Conservation (phyloP, 1,140 invertebrate species). For the Augochlora pura region DNA sequence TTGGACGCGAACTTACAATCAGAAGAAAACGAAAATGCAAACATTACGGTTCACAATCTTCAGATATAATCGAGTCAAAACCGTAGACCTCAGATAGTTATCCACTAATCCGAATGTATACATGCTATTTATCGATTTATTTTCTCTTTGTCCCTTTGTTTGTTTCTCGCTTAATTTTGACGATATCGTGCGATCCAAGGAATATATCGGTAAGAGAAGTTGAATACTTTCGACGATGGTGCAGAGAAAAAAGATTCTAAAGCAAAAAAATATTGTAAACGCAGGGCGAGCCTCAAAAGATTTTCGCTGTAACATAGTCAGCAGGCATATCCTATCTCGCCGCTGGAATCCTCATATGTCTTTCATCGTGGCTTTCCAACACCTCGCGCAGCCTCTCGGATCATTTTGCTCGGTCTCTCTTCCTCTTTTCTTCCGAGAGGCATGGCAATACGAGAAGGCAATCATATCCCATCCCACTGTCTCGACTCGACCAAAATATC, state of each 20-base stretch:
- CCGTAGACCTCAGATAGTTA: no score
- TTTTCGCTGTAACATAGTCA: slow-evolving; percentile 52
- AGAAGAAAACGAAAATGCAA: no score
- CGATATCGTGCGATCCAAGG: background rate
- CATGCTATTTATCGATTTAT: no score
- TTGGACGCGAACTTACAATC: background rate
- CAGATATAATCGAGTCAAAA: no score
- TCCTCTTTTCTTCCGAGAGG: slow-evolving; percentile 40
- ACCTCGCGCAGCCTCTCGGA: slow-evolving; percentile 61
- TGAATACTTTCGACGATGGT: background rate
- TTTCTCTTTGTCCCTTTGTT: no score
- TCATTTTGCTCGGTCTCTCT: slow-evolving; percentile 53
- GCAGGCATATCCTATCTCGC: slow-evolving; percentile 75
- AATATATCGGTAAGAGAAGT: background rate
- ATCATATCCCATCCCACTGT: slow-evolving; percentile 56
- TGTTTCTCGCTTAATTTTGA: no score
- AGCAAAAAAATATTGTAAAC: background rate
- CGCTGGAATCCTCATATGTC: slow-evolving; percentile 79
- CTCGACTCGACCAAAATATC: slow-evolving; percentile 70
- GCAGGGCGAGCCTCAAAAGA: slow-evolving; percentile 28
- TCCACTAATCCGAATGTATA: no score
- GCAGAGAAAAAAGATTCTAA: background rate
- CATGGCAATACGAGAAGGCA: slow-evolving; percentile 52
- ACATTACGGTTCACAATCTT: no score
- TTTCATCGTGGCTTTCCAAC: slow-evolving; percentile 72